Evolutionary conservation across 1,140 invertebrate species (phyloP).

Genomic region (Scaptodrosophila lebanonensis): DNA sequence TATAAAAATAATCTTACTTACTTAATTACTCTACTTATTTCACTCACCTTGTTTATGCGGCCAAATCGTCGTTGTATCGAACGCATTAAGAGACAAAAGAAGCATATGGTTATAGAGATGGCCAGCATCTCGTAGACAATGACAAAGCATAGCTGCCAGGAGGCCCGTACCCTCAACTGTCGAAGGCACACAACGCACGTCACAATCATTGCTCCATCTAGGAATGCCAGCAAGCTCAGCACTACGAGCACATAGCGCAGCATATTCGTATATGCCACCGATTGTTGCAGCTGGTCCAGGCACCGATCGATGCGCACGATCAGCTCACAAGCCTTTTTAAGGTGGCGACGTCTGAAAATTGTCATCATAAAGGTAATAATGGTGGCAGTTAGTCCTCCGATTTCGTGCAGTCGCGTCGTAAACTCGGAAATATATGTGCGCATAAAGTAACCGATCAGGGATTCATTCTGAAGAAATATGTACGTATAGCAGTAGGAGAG

Average conservation of each 20-base stretch:
- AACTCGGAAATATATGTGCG: slow-evolving; percentile 41
- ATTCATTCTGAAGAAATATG: slow-evolving; percentile 28
- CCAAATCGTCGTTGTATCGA: slow-evolving; percentile 27
- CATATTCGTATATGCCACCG: slow-evolving; percentile 20
- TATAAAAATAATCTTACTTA: too few relatives aligned
- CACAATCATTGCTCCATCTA: slow-evolving; percentile 16
- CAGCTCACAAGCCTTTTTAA: slow-evolving; percentile 13
- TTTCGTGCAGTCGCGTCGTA: slow-evolving; percentile 33
- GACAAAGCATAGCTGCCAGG: slow-evolving; percentile 39
- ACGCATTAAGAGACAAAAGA: slow-evolving; percentile 42
- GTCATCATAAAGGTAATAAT: slow-evolving; percentile 44
- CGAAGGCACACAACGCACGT: slow-evolving; percentile 35
- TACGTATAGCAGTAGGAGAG: slow-evolving; percentile 42
- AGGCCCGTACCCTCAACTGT: slow-evolving; percentile 31
- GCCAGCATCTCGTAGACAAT: slow-evolving; percentile 38
- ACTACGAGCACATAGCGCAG: slow-evolving; percentile 4
- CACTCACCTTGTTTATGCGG: slow-evolving; percentile 37
- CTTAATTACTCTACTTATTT: not conserved
- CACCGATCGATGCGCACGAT: slow-evolving; percentile 23
- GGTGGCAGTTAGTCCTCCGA: slow-evolving; percentile 32
- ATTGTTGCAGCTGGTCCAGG: not conserved
- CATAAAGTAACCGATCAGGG: slow-evolving; percentile 56
- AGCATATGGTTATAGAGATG: slow-evolving; percentile 34
- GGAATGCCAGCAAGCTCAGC: not conserved
- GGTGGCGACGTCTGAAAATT: slow-evolving; percentile 25